Conservation (phyloP, 2,113 vertebrate genomes). For the Anolis carolinensis region DNA sequence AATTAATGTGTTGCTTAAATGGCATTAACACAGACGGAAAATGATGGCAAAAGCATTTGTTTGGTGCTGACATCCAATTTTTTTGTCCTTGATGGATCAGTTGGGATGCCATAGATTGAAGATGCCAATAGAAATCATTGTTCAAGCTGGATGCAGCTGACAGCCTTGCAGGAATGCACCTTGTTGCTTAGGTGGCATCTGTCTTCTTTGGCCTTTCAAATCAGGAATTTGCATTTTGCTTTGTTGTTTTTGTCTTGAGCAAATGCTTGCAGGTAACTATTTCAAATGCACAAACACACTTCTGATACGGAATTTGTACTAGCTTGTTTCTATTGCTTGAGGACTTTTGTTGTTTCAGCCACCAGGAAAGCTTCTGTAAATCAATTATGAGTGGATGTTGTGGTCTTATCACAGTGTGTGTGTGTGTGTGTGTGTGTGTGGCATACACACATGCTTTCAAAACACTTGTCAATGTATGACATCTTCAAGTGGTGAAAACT, state of each 20-base stretch:
- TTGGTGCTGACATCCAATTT: constrained; percentile 22
- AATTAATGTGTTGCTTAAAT: not conserved
- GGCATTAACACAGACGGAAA: not conserved
- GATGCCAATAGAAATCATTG: constrained; percentile 25
- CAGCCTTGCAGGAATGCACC: not conserved
- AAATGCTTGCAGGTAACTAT: not conserved
- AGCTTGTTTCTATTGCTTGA: not conserved
- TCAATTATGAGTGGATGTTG: not conserved
- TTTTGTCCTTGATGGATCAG: constrained; percentile 17
- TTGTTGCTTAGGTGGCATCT: not conserved
- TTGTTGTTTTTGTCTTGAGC: constrained; percentile 10
- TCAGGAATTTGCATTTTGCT: constrained; percentile 6
- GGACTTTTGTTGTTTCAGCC: not conserved
- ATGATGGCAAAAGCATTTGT: constrained; percentile 7
- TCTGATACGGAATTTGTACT: not conserved
- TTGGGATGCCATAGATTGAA: constrained; percentile 11
- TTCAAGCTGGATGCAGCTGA: constrained; percentile 1
- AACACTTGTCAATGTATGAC: not conserved
- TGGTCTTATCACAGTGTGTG: not conserved
- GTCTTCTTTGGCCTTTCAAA: not conserved
- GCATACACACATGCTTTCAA: not conserved
- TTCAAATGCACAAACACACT: not conserved
- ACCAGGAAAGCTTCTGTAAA: not conserved
- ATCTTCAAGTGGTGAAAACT: too few species aligned
- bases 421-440: not conserved